These are phyloP conservation scores for Gulo gulo DNA, from an alignment of 2,113 vertebrate species.

Conservation along the genomic window DNA sequence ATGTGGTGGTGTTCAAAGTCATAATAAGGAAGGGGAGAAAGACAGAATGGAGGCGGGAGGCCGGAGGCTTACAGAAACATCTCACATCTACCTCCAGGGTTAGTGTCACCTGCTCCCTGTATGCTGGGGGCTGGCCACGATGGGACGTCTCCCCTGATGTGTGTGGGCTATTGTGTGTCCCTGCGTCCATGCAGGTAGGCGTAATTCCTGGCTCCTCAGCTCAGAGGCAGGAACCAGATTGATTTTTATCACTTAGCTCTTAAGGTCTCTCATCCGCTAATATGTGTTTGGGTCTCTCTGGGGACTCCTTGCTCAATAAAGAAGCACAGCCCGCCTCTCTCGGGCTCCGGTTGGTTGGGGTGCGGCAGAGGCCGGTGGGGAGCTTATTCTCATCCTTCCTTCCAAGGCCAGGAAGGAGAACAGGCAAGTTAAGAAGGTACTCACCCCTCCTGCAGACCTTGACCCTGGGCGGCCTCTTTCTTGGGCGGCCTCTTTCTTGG, in stretches of 20 bases:
- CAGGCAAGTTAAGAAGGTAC: neutral
- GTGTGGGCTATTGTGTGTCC: neutral
- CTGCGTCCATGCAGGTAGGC: neutral
- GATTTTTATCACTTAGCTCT: neutral
- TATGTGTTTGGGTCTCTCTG: conserved; percentile 24
- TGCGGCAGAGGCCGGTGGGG: rapidly evolving
- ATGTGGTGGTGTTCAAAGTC: neutral
- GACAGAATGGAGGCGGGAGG: neutral
- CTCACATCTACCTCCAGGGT: neutral
- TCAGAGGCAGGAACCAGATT: neutral
- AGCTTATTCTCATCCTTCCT: neutral
- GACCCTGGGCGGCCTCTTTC: neutral
- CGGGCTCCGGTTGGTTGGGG: neutral
- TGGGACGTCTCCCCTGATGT: neutral
- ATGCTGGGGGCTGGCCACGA: neutral
- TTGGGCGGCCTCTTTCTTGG: neutral
- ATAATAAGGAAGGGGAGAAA: neutral
- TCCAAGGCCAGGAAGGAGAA: neutral
- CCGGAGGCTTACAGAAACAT: neutral
- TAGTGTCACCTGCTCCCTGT: neutral
- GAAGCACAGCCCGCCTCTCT: neutral
- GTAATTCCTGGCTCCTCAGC: neutral
- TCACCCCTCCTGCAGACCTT: neutral
- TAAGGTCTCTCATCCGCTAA: neutral
- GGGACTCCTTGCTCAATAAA: neutral